Evolutionary conservation across 2,888 invertebrate genomes (phyloP).

Genomic region (Acleris laterana): DNA sequence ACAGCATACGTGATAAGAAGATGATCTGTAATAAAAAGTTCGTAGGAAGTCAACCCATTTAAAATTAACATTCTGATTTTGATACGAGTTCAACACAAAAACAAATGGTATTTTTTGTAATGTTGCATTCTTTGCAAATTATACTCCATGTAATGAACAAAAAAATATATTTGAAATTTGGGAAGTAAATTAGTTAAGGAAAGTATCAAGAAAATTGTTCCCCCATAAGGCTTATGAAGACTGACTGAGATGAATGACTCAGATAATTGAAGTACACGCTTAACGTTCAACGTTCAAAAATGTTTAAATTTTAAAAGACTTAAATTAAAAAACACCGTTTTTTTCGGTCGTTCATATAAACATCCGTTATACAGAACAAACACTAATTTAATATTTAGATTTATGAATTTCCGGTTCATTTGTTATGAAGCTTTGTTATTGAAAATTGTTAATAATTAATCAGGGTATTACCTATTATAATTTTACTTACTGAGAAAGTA

Average conservation of each 20-base stretch:
- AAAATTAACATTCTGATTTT: no score
- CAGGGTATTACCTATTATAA: no score
- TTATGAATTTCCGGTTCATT: no score
- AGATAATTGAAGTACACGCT: slow-evolving; percentile 63
- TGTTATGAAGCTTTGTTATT: no score
- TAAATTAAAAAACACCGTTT: slow-evolving; percentile 21
- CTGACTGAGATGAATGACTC: slow-evolving; percentile 73
- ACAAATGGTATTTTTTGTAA: no score
- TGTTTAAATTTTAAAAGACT: slow-evolving; percentile 33
- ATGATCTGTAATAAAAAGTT: no score
- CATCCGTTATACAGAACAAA: neutral
- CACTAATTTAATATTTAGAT: neutral
- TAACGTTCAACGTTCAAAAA: slow-evolving; percentile 29
- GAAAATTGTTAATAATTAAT: no score
- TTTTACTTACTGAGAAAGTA: no score
- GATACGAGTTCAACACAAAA: no score
- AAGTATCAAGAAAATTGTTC: slow-evolving; percentile 64
- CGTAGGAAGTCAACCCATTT: no score
- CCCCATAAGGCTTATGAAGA: slow-evolving; percentile 59
- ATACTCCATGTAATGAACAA: neutral
- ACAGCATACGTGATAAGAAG: no score
- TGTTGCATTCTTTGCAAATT: no score
- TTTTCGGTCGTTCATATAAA: neutral
- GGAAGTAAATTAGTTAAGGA: neutral
- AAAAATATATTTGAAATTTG: neutral